Conservation (phyloP, 2,113 vertebrate species). For the Paratilapia polleni region DNA sequence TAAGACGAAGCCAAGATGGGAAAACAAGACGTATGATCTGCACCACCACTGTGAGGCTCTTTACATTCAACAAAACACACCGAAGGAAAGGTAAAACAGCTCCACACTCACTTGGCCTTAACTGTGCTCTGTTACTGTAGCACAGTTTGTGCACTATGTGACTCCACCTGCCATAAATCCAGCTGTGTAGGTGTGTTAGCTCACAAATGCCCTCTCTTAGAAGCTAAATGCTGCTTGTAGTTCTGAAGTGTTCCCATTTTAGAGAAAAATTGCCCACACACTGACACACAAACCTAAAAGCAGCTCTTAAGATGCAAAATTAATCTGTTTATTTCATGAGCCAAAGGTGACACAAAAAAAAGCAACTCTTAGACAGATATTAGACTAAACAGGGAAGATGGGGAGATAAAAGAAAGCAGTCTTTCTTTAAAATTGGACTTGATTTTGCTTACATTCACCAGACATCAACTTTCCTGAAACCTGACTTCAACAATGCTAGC, state of each 20-base stretch:
- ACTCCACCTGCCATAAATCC: not conserved
- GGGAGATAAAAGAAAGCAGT: not conserved
- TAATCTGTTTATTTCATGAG: not conserved
- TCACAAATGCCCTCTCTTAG: not conserved
- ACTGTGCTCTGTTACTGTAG: not conserved
- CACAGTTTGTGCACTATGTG: not conserved
- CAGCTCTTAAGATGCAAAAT: slow-evolving; percentile 10
- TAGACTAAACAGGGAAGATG: not conserved
- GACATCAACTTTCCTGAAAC: not conserved
- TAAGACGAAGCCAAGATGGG: not conserved
- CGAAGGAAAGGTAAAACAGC: too few relatives aligned
- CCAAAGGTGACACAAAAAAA: not conserved
- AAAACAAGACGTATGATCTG: not conserved
- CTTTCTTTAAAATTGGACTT: not conserved
- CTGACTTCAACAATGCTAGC: accelerated
- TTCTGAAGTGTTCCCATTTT: slow-evolving; percentile 12
- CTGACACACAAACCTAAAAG: slow-evolving; percentile 3
- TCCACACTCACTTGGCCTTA: not conserved
- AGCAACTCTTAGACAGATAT: not conserved
- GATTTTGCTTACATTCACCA: not conserved
- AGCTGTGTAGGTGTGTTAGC: slow-evolving; percentile 11
- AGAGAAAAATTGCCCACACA: slow-evolving; percentile 18
- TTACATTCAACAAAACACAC: not conserved
- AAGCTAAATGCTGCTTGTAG: not conserved
- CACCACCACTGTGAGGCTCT: not conserved